A percentile compares a stretch with the other conserved stretches of the same genome.
Evolutionary conservation across 2,888 invertebrate genomes (phyloP).

Genomic region (Synergus laeviventris): DNA sequence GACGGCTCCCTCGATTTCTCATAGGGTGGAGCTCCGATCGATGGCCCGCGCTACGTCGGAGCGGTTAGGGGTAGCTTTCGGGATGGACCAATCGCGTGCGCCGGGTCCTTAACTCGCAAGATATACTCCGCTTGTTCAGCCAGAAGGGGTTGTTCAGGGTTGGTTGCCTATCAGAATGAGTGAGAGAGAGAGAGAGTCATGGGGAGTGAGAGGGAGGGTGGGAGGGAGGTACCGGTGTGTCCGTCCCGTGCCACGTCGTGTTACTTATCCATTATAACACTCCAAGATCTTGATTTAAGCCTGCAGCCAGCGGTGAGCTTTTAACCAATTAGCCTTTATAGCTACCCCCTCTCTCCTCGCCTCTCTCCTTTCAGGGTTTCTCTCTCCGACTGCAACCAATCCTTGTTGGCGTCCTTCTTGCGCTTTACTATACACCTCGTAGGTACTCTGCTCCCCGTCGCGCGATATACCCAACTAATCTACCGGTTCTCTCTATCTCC

Average conservation of each 20-base stretch:
- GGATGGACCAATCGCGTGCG: conserved; percentile 66
- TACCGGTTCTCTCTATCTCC: conserved; percentile 62
- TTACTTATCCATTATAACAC: conserved; percentile 77
- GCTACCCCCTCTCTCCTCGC: conserved; percentile 62
- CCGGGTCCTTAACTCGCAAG: conserved; percentile 68
- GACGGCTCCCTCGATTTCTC: conserved; percentile 66
- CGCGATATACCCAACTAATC: conserved; percentile 68
- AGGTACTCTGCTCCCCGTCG: conserved; percentile 60
- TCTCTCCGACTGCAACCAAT: conserved; percentile 42
- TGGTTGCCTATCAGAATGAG: conserved; percentile 30
- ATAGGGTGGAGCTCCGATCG: conserved; percentile 72
- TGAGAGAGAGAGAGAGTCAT: conserved; percentile 45
- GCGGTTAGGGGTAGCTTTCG: conserved; percentile 66
- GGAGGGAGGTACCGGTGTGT: conserved; percentile 52
- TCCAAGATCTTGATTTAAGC: conserved; percentile 77
- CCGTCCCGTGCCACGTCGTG: conserved; percentile 71
- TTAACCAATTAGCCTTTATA: conserved; percentile 77
- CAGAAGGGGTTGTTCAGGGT: conserved; percentile 42
- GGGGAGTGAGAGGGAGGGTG: conserved; percentile 44
- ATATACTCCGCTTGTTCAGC: conserved; percentile 60
- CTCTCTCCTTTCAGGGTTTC: conserved; percentile 45
- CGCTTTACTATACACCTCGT: conserved; percentile 53
- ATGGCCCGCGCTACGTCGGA: conserved; percentile 65
- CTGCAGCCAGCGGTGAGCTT: conserved; percentile 76
- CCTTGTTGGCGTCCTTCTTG: conserved; percentile 50